These are phyloP conservation scores for Leptopilina clavipes DNA, from an alignment of 1,140 invertebrate genomes.

Conservation along the genomic window DNA sequence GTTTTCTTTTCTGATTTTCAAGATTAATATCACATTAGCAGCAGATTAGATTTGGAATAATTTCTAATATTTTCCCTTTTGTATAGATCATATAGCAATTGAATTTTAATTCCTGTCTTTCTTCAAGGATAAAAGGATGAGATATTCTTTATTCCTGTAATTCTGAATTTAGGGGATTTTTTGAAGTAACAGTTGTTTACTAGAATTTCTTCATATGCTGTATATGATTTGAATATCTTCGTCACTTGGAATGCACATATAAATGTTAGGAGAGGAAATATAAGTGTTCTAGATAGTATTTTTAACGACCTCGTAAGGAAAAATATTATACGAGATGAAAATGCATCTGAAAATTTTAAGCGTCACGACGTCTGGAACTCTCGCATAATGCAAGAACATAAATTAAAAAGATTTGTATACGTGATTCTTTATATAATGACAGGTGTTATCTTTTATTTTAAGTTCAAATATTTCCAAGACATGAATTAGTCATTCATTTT, in stretches of 20 bases:
- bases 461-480: background rate
- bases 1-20: background rate
- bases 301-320: slow-evolving; percentile 36
- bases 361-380: background rate
- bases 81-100: too few species aligned
- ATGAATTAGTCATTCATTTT: background rate
- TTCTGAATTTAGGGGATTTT: too few species aligned
- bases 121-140: too few species aligned
- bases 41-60: too few species aligned
- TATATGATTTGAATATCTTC: background rate
- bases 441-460: background rate
- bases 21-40: background rate
- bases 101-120: too few species aligned
- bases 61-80: too few species aligned
- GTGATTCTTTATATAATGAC: background rate
- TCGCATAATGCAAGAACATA: too few species aligned
- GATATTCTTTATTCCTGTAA: too few species aligned
- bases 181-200: background rate
- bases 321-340: background rate
- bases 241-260: background rate
- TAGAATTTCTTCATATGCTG: too few species aligned
- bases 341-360: background rate
- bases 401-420: too few species aligned
- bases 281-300: slow-evolving; percentile 29
- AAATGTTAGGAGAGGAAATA: background rate